These are phyloP conservation scores for Phenganax stokvisi DNA, from an alignment of 92 coral and sea anemone species.

Conservation along the genomic window DNA sequence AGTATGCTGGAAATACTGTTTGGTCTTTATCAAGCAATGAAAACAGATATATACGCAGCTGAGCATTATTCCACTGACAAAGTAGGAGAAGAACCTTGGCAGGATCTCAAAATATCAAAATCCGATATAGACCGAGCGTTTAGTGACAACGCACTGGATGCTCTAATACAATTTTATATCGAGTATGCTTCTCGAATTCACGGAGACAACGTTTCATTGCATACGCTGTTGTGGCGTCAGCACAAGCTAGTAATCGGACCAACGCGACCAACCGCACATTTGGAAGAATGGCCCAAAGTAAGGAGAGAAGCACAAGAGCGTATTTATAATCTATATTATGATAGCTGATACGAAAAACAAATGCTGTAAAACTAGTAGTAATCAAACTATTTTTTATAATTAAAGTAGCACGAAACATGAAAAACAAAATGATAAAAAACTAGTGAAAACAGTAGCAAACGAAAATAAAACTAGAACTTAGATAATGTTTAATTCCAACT, in stretches of 20 bases:
- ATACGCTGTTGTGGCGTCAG: conserved; percentile 33
- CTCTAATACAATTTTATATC: conserved; percentile 38
- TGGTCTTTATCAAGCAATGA: conserved; percentile 42
- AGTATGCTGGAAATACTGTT: conserved; percentile 35
- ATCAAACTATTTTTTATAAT: too few species aligned
- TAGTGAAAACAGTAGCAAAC: too few species aligned
- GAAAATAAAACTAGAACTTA: too few species aligned
- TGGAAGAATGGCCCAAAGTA: conserved; percentile 5
- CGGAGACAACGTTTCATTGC: conserved; percentile 3
- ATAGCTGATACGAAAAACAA: too few species aligned
- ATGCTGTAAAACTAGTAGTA: too few species aligned
- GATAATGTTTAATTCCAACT: too few species aligned
- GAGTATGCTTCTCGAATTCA: background rate
- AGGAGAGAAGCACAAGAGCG: background rate
- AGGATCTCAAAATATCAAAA: conserved; percentile 37
- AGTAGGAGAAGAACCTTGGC: background rate
- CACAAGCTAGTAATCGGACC: conserved; percentile 51
- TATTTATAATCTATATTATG: too few species aligned
- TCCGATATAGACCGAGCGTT: conserved; percentile 44
- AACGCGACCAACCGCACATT: conserved; percentile 20
- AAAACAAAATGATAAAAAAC: too few species aligned
- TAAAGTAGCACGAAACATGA: too few species aligned
- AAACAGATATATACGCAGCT: conserved; percentile 10
- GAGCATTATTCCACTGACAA: background rate
- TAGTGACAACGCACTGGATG: conserved; percentile 43